Evolutionary conservation across 2,113 vertebrate species (phyloP).

Genomic region (Cavia aperea): DNA sequence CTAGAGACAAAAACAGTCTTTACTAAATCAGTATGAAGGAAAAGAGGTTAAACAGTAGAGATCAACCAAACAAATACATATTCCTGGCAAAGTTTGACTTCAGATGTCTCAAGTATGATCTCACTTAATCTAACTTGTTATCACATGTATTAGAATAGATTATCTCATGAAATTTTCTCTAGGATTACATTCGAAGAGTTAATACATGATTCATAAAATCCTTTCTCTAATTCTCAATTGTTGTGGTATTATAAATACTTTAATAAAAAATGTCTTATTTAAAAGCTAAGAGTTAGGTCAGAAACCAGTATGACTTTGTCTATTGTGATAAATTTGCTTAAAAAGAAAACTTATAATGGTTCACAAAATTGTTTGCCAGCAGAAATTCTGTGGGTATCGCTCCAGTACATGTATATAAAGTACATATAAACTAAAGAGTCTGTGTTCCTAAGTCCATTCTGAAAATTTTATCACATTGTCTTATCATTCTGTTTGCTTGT

Average conservation of each 20-base stretch:
- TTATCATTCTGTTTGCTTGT: background rate
- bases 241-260: background rate
- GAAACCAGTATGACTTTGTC: background rate
- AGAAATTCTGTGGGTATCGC: background rate
- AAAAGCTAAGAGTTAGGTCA: background rate
- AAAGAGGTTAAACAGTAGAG: background rate
- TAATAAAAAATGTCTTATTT: background rate
- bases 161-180: background rate
- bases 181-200: background rate
- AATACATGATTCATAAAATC: background rate
- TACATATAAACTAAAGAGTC: background rate
- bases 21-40: background rate
- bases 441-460: background rate
- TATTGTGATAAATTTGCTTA: slow-evolving; percentile 9
- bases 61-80: background rate
- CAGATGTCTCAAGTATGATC: background rate
- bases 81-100: background rate
- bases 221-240: background rate
- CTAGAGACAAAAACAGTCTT: background rate
- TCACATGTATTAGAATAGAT: background rate
- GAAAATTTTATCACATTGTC: slow-evolving; percentile 8
- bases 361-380: background rate
- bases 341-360: background rate
- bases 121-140: background rate
- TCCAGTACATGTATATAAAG: background rate